Conservation (phyloP, 2,113 vertebrate genomes). For the Bombycilla garrulus region DNA sequence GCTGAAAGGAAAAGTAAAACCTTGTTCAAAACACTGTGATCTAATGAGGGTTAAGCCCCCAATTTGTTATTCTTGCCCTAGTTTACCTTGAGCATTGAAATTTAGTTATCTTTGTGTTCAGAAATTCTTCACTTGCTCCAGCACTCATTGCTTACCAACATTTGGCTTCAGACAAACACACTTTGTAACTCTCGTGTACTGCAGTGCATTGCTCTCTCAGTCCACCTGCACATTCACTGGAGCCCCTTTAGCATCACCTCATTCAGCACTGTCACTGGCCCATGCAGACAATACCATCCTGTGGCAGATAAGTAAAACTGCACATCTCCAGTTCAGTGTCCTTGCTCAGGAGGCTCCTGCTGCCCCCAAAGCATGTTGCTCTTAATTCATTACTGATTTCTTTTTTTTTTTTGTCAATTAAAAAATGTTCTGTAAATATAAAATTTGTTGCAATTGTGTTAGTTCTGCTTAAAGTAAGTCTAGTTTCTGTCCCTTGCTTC, state of each 20-base stretch:
- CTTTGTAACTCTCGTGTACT: not conserved
- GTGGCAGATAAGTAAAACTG: constrained; percentile 59
- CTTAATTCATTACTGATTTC: not conserved
- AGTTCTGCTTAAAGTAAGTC: constrained; percentile 92
- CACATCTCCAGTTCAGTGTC: not conserved
- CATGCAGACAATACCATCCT: constrained; percentile 41
- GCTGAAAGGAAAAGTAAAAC: not conserved
- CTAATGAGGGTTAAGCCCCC: not conserved
- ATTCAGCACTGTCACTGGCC: constrained; percentile 4
- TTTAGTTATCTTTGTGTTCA: not conserved
- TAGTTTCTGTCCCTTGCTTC: constrained; percentile 93
- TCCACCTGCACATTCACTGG: not conserved
- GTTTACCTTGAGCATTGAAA: not conserved
- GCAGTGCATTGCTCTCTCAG: constrained; percentile 34
- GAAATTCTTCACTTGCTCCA: not conserved
- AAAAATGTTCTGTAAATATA: constrained; percentile 53
- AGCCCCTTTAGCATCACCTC: constrained; percentile 29
- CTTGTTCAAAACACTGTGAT: not conserved
- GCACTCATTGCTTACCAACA: not conserved
- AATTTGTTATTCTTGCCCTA: constrained; percentile 27
- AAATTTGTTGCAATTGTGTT: constrained; percentile 71
- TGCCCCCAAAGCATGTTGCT: constrained; percentile 40
- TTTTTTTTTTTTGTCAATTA: not conserved
- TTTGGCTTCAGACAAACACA: not conserved
- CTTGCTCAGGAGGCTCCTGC: not conserved